Evolutionary conservation across 35 echinoderm and acorn worm genomes (phyloP).

Genomic region (Heliocidaris tuberculata): DNA sequence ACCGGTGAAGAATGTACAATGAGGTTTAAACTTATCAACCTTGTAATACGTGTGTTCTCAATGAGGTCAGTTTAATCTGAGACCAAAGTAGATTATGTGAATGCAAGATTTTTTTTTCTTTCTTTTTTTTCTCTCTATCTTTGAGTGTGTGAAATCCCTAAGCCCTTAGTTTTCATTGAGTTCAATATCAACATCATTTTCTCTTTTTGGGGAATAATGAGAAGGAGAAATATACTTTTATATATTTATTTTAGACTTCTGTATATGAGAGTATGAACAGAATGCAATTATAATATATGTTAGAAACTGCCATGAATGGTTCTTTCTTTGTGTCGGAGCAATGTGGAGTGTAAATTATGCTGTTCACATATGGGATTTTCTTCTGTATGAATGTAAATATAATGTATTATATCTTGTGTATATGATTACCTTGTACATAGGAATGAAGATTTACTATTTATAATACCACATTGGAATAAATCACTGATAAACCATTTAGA

Average conservation of each 20-base stretch:
- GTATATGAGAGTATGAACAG: not conserved
- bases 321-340: not conserved
- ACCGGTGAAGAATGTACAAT: not conserved
- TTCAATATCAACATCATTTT: not conserved
- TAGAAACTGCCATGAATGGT: not conserved
- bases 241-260: not conserved
- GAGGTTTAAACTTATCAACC: not conserved
- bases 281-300: not conserved
- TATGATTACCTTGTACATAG: slow-evolving; percentile 32
- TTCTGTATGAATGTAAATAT: slow-evolving; percentile 14
- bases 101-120: not conserved
- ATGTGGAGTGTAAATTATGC: not conserved
- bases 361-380: not conserved
- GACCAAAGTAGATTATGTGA: not conserved
- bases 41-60: not conserved
- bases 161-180: not conserved
- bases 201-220: not conserved
- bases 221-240: not conserved
- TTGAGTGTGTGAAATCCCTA: not conserved
- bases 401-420: slow-evolving; percentile 30
- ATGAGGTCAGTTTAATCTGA: not conserved
- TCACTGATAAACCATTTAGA: slow-evolving; percentile 27
- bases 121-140: not conserved
- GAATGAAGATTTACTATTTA: slow-evolving; percentile 49
- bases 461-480: slow-evolving; percentile 49